Base-by-base conservation (phyloP, 2,113 vertebrate species). In the Chloroceryle aenea region DNA sequence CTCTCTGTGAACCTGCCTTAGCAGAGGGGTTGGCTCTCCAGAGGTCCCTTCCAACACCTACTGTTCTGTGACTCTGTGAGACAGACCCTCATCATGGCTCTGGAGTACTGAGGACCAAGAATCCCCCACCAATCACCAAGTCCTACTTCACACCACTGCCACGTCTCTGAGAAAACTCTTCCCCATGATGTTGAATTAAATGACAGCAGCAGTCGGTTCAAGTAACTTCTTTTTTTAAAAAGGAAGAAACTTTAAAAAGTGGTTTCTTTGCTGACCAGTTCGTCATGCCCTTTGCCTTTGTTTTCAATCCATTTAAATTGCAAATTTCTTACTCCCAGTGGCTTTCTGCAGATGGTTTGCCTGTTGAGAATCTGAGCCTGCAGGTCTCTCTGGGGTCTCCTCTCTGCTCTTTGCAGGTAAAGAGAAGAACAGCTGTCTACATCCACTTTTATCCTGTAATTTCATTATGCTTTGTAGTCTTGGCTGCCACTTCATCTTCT, bases 271-370 rank as follows among this genome's bases (percentile, higher is more conserved):
- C 63, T 80, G 87, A 59, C 59, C 82, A 66, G 6, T 63, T 80
- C 62, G 75, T 96, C 26, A 3, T n/a, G 74, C n/a, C 53, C 69
- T 76, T 77, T 55, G 21, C 34, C 34, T 96, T 87, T 79, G 43
- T 59, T 88, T 95, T 77, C 38, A 77, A n/a, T 18, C 18, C 6
- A 68, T 94, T 96, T 94, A 48, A 91, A 85, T 90, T 95, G 45
- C 85, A 91, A 90, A 93, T 66, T 23, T 5, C 59, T 80, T 13
- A 5, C 9, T 87, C 72, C 34, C 26, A 36, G 50, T 10, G 29
- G 40, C 34, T 90, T 93, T 91, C 55, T 85, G 63, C 87, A 93
- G 85, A 88, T 27, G 2, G 23, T 15, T 91, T 8, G 4, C 55
- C 76, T 90, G 45, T 25, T 78, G 59, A 85, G 86, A 63, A 50